phyloP scores from a whole-genome alignment of 2,797 vertebrate species.

The Clarias fuscus region DNA sequence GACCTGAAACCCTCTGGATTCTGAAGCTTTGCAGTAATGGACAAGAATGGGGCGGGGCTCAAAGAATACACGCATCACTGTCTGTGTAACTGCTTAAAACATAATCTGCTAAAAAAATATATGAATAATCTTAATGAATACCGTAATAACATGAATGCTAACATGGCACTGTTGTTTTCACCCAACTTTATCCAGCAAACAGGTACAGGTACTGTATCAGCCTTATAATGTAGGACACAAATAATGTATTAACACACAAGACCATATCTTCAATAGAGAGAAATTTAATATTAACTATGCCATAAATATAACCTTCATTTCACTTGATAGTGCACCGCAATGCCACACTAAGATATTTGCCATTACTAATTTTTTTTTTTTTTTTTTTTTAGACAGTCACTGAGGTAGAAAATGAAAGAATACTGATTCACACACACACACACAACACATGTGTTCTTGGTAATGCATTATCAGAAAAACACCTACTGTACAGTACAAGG shows the following conservation, averaged over 20 bases:
- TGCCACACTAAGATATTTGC: not conserved
- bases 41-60: not conserved
- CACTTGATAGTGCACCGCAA: not conserved
- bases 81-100: not conserved
- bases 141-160: not conserved
- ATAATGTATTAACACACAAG: not conserved
- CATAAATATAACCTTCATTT: not conserved
- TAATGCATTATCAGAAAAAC: not conserved
- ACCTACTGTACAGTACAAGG: not conserved
- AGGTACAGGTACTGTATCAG: not conserved
- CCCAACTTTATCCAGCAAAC: not conserved
- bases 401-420: slow-evolving; percentile 28
- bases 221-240: not conserved
- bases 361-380: not conserved
- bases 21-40: not conserved
- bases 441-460: not conserved
- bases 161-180: not conserved
- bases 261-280: not conserved
- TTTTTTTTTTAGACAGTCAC: slow-evolving; percentile 19
- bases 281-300: not conserved
- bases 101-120: not conserved
- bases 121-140: not conserved
- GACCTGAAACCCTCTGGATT: not conserved
- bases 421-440: not conserved
- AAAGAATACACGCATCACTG: not conserved